These are phyloP conservation scores for Drosophila neocordata DNA, from an alignment of 1,140 invertebrate species.

Conservation along the genomic window DNA sequence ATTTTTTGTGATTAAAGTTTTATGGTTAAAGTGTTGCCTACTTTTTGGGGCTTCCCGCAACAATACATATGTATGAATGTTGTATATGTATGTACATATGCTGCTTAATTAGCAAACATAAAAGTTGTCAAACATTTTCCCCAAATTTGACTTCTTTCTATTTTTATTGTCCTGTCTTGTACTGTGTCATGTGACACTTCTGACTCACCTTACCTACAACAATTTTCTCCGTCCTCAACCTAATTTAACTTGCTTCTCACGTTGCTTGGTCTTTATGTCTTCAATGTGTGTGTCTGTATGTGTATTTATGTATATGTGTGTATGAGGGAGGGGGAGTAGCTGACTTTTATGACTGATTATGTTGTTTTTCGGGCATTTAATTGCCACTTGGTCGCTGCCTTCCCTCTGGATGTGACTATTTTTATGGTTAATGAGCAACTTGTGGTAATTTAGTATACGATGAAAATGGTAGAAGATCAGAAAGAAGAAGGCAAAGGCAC, in stretches of 20 bases:
- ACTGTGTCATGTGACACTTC: slow-evolving; percentile 65
- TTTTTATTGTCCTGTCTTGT: slow-evolving; percentile 2
- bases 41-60: slow-evolving; percentile 8
- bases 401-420: slow-evolving; percentile 65
- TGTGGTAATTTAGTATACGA: slow-evolving; percentile 45
- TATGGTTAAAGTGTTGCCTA: slow-evolving; percentile 31
- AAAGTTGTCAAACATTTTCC: slow-evolving; percentile 48
- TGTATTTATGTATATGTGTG: neutral
- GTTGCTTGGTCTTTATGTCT: slow-evolving; percentile 32
- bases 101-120: slow-evolving; percentile 70
- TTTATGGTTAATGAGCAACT: slow-evolving; percentile 76
- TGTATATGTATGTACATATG: slow-evolving; percentile 44
- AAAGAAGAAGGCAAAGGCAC: neutral
- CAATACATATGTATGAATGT: slow-evolving; percentile 18
- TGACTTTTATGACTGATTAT: slow-evolving; percentile 74
- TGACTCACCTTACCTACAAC: slow-evolving; percentile 15
- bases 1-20: slow-evolving; percentile 27
- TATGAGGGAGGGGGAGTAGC: neutral
- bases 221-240: neutral
- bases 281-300: neutral
- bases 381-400: slow-evolving; percentile 61
- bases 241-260: slow-evolving; percentile 61
- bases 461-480: neutral
- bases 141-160: slow-evolving; percentile 30
- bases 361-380: slow-evolving; percentile 73